Base-by-base conservation (phyloP, 2,113 vertebrate genomes). In the Xerus inauris region DNA sequence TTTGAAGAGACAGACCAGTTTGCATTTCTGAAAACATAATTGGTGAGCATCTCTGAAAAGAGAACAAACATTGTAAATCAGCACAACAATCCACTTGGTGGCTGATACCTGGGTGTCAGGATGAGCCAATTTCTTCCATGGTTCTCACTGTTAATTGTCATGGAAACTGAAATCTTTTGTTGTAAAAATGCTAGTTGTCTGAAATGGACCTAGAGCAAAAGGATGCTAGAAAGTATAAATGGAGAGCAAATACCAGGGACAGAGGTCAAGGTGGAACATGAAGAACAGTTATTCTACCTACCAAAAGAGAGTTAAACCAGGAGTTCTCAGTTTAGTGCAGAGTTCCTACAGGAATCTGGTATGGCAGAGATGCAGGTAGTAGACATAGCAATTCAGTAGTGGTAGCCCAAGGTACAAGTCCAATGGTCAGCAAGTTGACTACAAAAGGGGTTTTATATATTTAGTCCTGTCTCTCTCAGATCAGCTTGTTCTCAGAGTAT, bases 11-110 rank as follows among this genome's bases (percentile, higher is more conserved):
- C 24, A 73, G 49, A 65, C 11, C 17, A 45, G 13, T 73, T 76
- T 88, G n/a, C 81, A 92, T 54, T 89, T 81, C 72, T 42, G 49
- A 94, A 87, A 82, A n/a, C 22, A 28, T 89, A 64, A 47, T 40
- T 47, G 16, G 42, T 16, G 38, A 93, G 35, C 45, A 26, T 67
- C n/a, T 82, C 40, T 82, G 38, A 59, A 91, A 73, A 71, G 24
- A 87, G 67, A 94, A 76, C 35, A 90, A 72, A 59, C n/a, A 82
- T 51, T 95, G 28, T 28, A 47, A 85, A 82, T 67, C n/a, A 59
- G 30, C 62, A 57, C 40, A 91, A 85, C 6, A 64, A 65, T 45
- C 51, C 8, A 14, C 26, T 73, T 77, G 28, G 51, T 94, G 40
- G 12, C 17, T 32, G 51, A 73, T 22, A 87, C 4, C 26, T 59